Conservation (phyloP, 2,888 invertebrate species). For the Urechis unicinctus region DNA sequence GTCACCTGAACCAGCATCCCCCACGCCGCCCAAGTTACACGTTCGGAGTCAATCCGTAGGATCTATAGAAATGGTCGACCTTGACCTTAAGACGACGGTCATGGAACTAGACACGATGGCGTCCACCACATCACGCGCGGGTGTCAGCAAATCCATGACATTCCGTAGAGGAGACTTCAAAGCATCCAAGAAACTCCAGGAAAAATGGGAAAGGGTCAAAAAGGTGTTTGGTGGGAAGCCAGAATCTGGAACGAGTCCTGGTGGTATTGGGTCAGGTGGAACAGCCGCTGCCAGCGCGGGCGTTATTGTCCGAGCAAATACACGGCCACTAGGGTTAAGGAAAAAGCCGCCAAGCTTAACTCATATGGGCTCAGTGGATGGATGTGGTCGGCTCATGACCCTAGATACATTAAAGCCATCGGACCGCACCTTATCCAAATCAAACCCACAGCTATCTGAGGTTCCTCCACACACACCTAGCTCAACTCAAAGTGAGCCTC, state of each 20-base stretch:
- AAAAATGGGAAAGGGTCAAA: constrained; percentile 80
- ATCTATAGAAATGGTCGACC: neutral
- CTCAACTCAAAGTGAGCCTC: neutral
- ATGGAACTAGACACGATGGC: neutral
- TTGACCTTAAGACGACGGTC: neutral
- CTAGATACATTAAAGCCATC: neutral
- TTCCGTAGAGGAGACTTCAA: neutral
- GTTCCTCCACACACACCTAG: neutral
- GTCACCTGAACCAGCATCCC: neutral
- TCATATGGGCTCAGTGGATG: neutral
- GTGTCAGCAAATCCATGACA: neutral
- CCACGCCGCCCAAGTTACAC: neutral
- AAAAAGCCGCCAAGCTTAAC: neutral
- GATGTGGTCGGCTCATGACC: neutral
- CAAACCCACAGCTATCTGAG: neutral
- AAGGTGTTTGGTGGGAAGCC: constrained; percentile 60
- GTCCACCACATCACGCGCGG: neutral
- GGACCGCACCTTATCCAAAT: neutral
- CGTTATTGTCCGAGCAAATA: neutral
- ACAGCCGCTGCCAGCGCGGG: neutral
- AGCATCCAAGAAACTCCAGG: constrained; percentile 51
- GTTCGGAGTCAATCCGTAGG: neutral
- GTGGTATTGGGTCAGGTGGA: neutral
- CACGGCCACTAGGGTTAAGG: neutral
- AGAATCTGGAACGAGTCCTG: neutral